phyloP scores from a whole-genome alignment of 2,888 invertebrate genomes.

The Drosophila pegasa region DNA sequence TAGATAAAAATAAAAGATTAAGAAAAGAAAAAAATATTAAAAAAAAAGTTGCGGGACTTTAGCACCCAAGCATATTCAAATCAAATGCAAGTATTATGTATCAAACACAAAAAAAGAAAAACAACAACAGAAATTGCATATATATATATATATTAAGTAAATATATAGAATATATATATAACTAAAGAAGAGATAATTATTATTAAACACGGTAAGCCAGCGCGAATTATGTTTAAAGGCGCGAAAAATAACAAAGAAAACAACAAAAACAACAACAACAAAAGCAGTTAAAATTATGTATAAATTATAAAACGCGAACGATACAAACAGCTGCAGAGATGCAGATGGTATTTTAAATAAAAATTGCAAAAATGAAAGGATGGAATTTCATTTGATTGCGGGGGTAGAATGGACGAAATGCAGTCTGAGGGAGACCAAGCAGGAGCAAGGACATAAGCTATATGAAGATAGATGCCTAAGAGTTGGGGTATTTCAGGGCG shows the following conservation, averaged over 20 bases:
- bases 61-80: slow-evolving; percentile 35
- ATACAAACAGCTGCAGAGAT: slow-evolving; percentile 23
- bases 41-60: slow-evolving; percentile 11
- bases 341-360: slow-evolving; percentile 61
- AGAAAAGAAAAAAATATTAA: neutral
- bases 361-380: slow-evolving; percentile 39
- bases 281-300: slow-evolving; percentile 58
- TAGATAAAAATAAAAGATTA: neutral
- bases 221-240: slow-evolving; percentile 49
- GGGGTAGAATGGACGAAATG: no score
- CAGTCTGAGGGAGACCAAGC: no score
- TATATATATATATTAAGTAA: slow-evolving; percentile 20
- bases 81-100: slow-evolving; percentile 61
- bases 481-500: no score
- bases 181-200: slow-evolving; percentile 31
- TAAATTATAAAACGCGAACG: slow-evolving; percentile 35
- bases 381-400: neutral
- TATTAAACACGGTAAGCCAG: slow-evolving; percentile 39
- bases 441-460: no score
- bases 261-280: neutral
- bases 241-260: neutral
- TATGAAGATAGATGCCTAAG: no score
- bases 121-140: slow-evolving; percentile 22
- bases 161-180: slow-evolving; percentile 33
- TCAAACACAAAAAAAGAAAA: slow-evolving; percentile 34